These are phyloP conservation scores for Nowickia ferox DNA, from an alignment of 2,888 invertebrate genomes.

Conservation along the genomic window DNA sequence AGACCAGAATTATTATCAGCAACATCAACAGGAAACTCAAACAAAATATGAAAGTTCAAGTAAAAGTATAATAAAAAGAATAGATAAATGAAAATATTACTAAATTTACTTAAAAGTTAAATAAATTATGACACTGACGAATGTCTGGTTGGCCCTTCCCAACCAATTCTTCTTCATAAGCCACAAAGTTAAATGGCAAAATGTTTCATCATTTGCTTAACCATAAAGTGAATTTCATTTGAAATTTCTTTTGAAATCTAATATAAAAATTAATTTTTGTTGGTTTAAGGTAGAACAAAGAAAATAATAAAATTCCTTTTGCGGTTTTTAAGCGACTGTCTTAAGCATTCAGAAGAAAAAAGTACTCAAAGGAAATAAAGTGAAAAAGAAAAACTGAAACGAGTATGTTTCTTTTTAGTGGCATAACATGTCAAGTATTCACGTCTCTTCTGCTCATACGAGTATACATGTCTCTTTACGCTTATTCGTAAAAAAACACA, in stretches of 20 bases:
- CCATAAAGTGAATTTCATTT: not conserved
- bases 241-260: not conserved
- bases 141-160: not conserved
- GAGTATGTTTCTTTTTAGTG: not conserved
- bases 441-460: not conserved
- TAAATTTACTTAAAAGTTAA: slow-evolving; percentile 52
- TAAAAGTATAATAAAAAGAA: not conserved
- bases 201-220: not conserved
- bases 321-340: not conserved
- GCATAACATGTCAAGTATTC: not conserved
- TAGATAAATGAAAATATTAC: not conserved
- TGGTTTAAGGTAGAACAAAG: not conserved
- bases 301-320: not conserved
- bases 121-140: slow-evolving; percentile 21
- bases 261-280: not conserved
- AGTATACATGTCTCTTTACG: not conserved
- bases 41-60: slow-evolving; percentile 7
- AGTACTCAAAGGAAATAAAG: not conserved
- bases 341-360: slow-evolving; percentile 5
- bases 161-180: not conserved
- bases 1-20: not conserved
- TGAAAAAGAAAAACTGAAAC: not conserved
- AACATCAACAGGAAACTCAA: not conserved
- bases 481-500: slow-evolving; percentile 36
- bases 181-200: not conserved